Conservation (phyloP, 2,888 invertebrate species). For the Helleia helle region DNA sequence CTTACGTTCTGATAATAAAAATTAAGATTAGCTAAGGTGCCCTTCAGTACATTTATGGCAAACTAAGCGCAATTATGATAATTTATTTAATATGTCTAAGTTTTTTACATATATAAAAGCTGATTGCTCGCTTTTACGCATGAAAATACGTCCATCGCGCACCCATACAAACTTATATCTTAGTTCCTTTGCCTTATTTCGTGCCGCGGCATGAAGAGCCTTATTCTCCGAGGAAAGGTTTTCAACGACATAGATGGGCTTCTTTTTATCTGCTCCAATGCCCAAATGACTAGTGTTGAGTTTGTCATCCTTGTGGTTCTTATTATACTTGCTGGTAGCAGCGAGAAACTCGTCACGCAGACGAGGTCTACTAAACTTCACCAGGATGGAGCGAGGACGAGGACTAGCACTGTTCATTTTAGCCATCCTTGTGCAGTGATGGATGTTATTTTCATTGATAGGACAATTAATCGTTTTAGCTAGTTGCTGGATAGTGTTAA, state of each 20-base stretch:
- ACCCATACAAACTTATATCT: slow-evolving; percentile 12
- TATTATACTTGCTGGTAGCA: slow-evolving; percentile 14
- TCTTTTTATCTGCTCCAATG: slow-evolving; percentile 6
- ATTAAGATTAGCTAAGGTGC: too few relatives aligned
- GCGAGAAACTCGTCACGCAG: slow-evolving; percentile 15
- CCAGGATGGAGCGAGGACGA: slow-evolving; percentile 19
- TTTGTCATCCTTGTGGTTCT: slow-evolving; percentile 11
- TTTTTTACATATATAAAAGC: background rate
- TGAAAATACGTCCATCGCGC: background rate
- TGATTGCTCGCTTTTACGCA: slow-evolving; percentile 13
- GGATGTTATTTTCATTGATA: slow-evolving; percentile 16
- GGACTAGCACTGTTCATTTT: slow-evolving; percentile 13
- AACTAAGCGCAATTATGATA: background rate
- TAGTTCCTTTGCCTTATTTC: slow-evolving; percentile 5
- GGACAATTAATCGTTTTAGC: slow-evolving; percentile 12
- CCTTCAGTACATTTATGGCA: background rate
- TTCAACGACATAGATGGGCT: slow-evolving; percentile 5
- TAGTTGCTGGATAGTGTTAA: slow-evolving; percentile 11
- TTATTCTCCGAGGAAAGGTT: slow-evolving; percentile 11
- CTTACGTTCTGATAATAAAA: too few relatives aligned
- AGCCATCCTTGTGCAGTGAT: slow-evolving; percentile 19
- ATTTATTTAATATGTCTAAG: background rate
- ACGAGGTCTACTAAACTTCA: slow-evolving; percentile 18
- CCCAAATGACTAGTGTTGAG: slow-evolving; percentile 10
- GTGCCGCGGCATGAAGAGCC: slow-evolving; percentile 8